These are phyloP conservation scores for Drosophila neutralis DNA, from an alignment of 2,888 invertebrate species.

Conservation along the genomic window DNA sequence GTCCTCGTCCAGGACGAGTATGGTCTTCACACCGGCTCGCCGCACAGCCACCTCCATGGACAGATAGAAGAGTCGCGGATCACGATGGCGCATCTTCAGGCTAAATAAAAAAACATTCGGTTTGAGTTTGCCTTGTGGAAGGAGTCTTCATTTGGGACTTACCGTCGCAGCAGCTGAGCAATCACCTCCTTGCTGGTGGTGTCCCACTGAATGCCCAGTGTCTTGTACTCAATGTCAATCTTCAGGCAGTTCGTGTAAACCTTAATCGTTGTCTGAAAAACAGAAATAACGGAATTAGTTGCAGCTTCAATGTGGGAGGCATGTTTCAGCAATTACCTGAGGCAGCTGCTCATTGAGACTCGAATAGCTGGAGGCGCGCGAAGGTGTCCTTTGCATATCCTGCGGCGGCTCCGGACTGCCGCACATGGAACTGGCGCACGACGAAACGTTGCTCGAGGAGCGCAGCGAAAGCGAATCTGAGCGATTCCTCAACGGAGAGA, in stretches of 20 bases:
- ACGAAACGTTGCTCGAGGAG: slow-evolving; percentile 86
- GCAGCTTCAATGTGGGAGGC: rapidly evolving
- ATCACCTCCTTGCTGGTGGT: slow-evolving; percentile 95
- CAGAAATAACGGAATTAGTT: background rate
- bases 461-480: slow-evolving; percentile 92
- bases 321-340: slow-evolving; percentile 81
- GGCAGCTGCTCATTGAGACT: slow-evolving; percentile 87
- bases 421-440: slow-evolving; percentile 88
- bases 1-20: slow-evolving; percentile 93
- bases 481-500: slow-evolving; percentile 93
- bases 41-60: slow-evolving; percentile 97
- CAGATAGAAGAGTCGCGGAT: slow-evolving; percentile 95
- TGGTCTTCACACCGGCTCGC: slow-evolving; percentile 92
- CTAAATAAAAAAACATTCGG: slow-evolving; percentile 52
- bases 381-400: slow-evolving; percentile 86
- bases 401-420: slow-evolving; percentile 88
- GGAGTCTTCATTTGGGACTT: slow-evolving; percentile 70
- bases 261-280: slow-evolving; percentile 92
- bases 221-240: slow-evolving; percentile 98
- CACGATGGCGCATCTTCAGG: slow-evolving; percentile 94
- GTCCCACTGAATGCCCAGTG: slow-evolving; percentile 94
- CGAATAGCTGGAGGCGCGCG: slow-evolving; percentile 88
- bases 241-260: slow-evolving; percentile 95
- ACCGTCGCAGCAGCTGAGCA: slow-evolving; percentile 92
- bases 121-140: background rate